Base-by-base conservation (phyloP, 2,113 vertebrate genomes). In the Phocoena phocoena region DNA sequence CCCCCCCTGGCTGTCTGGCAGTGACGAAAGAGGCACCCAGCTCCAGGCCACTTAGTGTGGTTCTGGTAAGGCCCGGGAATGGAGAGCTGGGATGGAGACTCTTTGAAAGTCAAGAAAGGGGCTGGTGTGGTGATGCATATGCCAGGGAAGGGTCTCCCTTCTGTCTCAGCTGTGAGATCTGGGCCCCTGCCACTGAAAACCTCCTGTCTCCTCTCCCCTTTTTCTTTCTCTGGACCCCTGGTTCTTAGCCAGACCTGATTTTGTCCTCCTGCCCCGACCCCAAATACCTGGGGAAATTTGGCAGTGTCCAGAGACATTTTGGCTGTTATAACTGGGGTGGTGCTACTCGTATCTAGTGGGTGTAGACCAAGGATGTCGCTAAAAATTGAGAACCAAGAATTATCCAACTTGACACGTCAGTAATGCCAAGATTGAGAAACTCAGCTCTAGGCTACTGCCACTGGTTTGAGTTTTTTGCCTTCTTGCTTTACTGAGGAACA, bases 131-230 rank as follows among this genome's bases (percentile, higher is more conserved):
- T 15, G 86, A 1, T 38, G 28, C 2, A 0, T 21, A 5, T 38
- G 4, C n/a, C 26, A 5, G 0, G 0, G 2, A 26, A 15, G 33
- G 28, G 6, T 31, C 21, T 21, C 28, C 68, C 31, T n/a, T 44
- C 26, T n/a, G 2, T n/a, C 41, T 83, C 31, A 36, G 38, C 38
- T 33, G 0, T 12, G 55, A 25, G 58, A 12, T 41, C 11, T 38
- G 70, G 91, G 17, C 25, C 3, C 12, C 83, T 77, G 9, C 10
- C 28, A 0, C 14, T 44, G n/a, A 41, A 20, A 62, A 20, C 55
- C 33, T 62, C 36, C 26, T 4, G 4, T 13, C 10, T 25, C 50
- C n/a, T 31, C 0, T 25, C 12, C 12, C n/a, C 38, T 38, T 74
- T 90, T 60, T 50, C 33, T 36, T 73, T 62, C 36, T 86, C 62